phyloP scores from a whole-genome alignment of 2,888 invertebrate genomes.

The Tromatobia lineatoria region DNA sequence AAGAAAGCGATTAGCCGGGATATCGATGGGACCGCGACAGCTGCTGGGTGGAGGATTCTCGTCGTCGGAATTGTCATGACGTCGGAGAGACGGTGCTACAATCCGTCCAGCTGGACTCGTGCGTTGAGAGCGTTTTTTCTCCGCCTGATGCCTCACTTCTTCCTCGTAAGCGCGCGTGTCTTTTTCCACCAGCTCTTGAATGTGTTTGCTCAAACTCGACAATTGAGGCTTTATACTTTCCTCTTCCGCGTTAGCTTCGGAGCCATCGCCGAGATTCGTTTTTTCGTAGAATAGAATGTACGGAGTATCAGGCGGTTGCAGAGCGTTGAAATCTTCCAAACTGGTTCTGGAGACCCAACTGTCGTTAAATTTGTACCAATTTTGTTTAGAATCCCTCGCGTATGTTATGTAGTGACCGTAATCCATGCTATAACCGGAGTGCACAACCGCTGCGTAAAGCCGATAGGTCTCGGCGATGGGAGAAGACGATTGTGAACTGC shows the following conservation, averaged over 20 bases:
- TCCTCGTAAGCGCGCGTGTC: constrained; percentile 78
- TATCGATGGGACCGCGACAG: constrained; percentile 85
- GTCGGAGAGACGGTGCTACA: constrained; percentile 65
- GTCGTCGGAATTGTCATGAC: constrained; percentile 83
- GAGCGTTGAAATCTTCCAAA: constrained; percentile 88
- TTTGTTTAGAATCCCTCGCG: constrained; percentile 89
- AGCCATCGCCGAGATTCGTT: constrained; percentile 72
- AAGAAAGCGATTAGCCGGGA: constrained; percentile 77
- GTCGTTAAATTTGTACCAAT: constrained; percentile 94
- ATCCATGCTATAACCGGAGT: constrained; percentile 93
- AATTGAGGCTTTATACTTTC: constrained; percentile 80
- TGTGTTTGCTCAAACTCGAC: constrained; percentile 75
- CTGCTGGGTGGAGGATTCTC: constrained; percentile 87
- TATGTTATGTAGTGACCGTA: constrained; percentile 96
- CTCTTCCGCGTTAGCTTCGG: constrained; percentile 74
- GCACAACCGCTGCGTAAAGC: constrained; percentile 94
- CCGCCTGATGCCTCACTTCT: constrained; percentile 77
- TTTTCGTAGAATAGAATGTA: constrained; percentile 92
- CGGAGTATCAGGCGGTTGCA: constrained; percentile 92
- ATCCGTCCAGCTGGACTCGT: constrained; percentile 40
- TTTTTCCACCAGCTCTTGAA: constrained; percentile 79
- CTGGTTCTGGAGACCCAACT: constrained; percentile 89
- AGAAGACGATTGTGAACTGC: constrained; percentile 71
- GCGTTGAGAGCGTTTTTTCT: constrained; percentile 74
- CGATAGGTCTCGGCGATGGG: constrained; percentile 87